Conservation (phyloP, 2,888 invertebrate genomes). For the Merodon equestris region DNA sequence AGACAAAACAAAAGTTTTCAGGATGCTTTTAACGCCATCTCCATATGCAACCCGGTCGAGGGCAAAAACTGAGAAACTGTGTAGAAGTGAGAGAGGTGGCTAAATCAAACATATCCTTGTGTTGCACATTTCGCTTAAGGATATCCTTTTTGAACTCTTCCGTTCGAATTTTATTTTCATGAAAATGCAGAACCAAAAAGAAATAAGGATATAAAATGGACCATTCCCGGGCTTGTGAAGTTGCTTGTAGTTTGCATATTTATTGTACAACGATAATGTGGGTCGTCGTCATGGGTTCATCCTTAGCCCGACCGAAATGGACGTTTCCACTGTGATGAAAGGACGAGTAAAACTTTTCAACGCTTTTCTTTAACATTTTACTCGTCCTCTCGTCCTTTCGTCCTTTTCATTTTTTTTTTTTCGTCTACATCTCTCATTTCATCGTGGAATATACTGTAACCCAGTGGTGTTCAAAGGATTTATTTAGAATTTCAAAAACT, state of each 20-base stretch:
- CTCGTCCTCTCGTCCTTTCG: constrained; percentile 3
- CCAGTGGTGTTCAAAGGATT: constrained; percentile 66
- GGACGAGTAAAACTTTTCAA: constrained; percentile 66
- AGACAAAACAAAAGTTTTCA: constrained; percentile 66
- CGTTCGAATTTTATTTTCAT: constrained; percentile 59
- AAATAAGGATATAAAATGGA: constrained; percentile 17
- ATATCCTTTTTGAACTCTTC: constrained; percentile 65
- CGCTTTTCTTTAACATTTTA: constrained; percentile 61
- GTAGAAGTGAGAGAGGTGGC: constrained; percentile 17
- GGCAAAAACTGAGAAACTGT: neutral
- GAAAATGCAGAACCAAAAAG: constrained; percentile 30
- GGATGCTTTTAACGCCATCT: constrained; percentile 66
- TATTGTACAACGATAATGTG: constrained; percentile 66
- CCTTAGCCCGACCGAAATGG: constrained; percentile 47
- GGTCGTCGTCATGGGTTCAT: constrained; percentile 61
- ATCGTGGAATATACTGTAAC: constrained; percentile 40
- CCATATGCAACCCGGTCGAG: constrained; percentile 54
- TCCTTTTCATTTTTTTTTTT: constrained; percentile 10
- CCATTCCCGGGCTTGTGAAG: neutral
- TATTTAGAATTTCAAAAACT: constrained; percentile 69
- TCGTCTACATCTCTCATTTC: neutral
- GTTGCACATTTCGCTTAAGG: constrained; percentile 64
- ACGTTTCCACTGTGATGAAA: constrained; percentile 44
- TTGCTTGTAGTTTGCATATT: constrained; percentile 64
- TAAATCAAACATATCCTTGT: constrained; percentile 65